Evolutionary conservation across 2,888 invertebrate genomes (phyloP).

Genomic region (Acleris emargana): DNA sequence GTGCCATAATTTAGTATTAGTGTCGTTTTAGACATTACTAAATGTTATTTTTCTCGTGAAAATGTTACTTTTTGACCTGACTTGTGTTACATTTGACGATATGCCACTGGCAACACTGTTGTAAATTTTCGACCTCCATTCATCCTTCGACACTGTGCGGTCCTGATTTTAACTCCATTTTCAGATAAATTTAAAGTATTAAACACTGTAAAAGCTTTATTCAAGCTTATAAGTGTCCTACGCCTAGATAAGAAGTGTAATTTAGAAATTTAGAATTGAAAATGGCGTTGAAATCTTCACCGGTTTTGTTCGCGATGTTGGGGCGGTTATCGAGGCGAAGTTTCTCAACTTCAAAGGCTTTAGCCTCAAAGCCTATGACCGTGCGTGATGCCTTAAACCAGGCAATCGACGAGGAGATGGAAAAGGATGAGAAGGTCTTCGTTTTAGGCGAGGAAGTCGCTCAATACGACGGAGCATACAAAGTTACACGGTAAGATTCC

Average conservation of each 20-base stretch:
- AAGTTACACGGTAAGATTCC: constrained; percentile 87
- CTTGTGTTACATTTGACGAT: no score
- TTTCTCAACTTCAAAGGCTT: constrained; percentile 70
- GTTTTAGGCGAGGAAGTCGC: constrained; percentile 98
- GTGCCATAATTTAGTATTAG: no score
- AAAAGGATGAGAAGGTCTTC: constrained; percentile 95
- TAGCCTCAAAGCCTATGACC: constrained; percentile 88
- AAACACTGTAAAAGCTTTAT: constrained; percentile 46
- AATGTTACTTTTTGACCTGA: no score
- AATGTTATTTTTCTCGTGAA: no score
- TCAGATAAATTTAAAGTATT: constrained; percentile 50
- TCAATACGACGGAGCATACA: constrained; percentile 99
- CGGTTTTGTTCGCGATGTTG: constrained; percentile 64
- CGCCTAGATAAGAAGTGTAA: constrained; percentile 47
- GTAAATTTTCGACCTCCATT: constrained; percentile 72
- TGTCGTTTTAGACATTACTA: no score
- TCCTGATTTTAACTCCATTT: constrained; percentile 63
- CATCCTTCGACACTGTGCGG: constrained; percentile 67
- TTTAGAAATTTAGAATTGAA: constrained; percentile 50
- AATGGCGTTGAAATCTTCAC: constrained; percentile 80
- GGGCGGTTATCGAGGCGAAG: constrained; percentile 65
- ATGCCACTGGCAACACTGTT: no score
- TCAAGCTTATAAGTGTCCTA: constrained; percentile 48
- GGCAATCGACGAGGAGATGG: constrained; percentile 98
- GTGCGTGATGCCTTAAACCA: constrained; percentile 98